Conservation (phyloP, 2,113 vertebrate species). For the Crotalus helleri region DNA sequence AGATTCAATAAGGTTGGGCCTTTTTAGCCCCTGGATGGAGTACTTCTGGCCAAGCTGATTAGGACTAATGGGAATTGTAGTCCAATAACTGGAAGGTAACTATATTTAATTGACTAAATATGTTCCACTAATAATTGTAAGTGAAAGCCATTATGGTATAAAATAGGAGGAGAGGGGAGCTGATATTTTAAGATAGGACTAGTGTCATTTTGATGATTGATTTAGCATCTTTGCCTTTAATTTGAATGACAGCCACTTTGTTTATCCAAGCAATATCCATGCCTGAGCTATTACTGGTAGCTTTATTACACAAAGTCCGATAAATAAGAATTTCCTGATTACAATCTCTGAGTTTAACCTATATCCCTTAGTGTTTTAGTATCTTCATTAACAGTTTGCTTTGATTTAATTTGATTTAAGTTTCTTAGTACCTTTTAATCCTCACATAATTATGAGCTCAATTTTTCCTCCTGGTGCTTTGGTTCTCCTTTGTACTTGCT, state of each 20-base stretch:
- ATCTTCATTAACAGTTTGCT: slow-evolving; percentile 21
- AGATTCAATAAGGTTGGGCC: background rate
- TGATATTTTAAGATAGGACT: background rate
- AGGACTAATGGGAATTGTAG: background rate
- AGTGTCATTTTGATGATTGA: background rate
- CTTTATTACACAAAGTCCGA: background rate
- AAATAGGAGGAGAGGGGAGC: background rate
- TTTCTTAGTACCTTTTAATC: slow-evolving; percentile 19
- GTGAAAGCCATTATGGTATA: background rate
- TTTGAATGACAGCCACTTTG: background rate
- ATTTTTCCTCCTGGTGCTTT: background rate
- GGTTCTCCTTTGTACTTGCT: background rate
- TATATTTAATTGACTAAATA: background rate
- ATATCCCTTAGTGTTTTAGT: slow-evolving; percentile 11
- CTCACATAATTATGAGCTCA: background rate
- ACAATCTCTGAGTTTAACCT: background rate
- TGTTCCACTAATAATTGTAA: background rate
- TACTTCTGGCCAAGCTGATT: background rate
- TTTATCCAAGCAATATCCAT: background rate
- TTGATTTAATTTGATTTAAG: slow-evolving; percentile 14
- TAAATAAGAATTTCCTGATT: background rate
- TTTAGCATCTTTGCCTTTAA: background rate
- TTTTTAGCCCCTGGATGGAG: background rate
- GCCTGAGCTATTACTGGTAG: background rate
- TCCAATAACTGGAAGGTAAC: background rate